Conservation (phyloP, 2,113 vertebrate genomes). For the Piaya cayana region DNA sequence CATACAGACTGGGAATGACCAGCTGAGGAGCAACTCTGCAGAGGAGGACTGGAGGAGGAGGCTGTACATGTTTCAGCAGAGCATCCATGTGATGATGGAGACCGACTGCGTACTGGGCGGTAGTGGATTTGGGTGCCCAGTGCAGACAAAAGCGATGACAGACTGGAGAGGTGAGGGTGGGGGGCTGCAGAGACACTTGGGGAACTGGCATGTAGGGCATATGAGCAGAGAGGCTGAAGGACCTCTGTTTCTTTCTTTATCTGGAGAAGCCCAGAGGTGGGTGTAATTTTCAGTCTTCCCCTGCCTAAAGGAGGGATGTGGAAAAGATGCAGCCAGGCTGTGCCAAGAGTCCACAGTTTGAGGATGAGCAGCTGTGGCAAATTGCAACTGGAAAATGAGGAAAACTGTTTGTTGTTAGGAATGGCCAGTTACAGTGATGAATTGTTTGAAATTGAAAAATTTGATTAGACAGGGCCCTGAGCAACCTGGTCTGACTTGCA, state of each 20-base stretch:
- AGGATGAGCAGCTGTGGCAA: not conserved
- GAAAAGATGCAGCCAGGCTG: not conserved
- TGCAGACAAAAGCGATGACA: not conserved
- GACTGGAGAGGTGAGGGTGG: not conserved
- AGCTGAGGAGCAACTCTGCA: not conserved
- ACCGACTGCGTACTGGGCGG: fast-evolving
- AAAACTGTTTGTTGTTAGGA: not conserved
- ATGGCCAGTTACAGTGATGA: not conserved
- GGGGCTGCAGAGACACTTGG: not conserved
- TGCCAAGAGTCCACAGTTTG: not conserved
- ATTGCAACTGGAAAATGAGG: not conserved
- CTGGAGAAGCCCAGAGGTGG: not conserved
- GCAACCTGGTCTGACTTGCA: not conserved
- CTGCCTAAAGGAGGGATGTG: not conserved
- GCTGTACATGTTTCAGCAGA: not conserved
- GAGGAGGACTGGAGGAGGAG: not conserved
- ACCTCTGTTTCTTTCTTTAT: not conserved
- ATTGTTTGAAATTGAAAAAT: not conserved
- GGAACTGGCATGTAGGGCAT: not conserved
- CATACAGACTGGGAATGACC: not conserved
- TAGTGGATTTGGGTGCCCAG: fast-evolving
- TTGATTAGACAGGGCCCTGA: not conserved
- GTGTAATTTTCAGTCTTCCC: not conserved
- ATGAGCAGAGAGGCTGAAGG: not conserved
- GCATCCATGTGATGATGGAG: not conserved